Evolutionary conservation across 2,888 invertebrate genomes (phyloP), one percentile per base, ranked within the genome.

Genomic region (Leucophora obtusa): DNA sequence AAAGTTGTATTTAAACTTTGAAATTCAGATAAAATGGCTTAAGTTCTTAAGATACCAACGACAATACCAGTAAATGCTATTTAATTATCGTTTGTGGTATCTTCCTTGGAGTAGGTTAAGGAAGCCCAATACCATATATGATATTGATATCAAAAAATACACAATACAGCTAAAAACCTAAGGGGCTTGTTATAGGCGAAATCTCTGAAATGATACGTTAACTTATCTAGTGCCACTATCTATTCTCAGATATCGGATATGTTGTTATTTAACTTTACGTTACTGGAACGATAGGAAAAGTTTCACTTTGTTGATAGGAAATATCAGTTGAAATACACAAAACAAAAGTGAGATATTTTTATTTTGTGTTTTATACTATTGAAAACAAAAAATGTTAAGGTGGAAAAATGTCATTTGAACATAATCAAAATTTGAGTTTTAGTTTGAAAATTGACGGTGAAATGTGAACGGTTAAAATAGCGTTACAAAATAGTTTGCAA

Each of bases 211-310:
- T 88, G 90, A 90, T 90, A 90, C 89, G 90, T 90, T 90, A 90
- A 90, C 90, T 90, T 90, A 90, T 90, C 90, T 90, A 88, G 87
- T 88, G 87, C 87, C 89, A 89, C 89, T 90, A 90, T 90, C 90
- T 90, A 88, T 88, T 89, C 87, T 89, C 87, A 90, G 90, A 90
- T 90, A 90, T 90, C 89, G 89, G 89, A 89, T 89, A 88, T 88
- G 86, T 85, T 86, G 82, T 35, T 80, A 75, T 80, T 74, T 66
- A 60, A 66, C 71, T 59, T 80, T 58, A 60, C 72, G 60, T 59
- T 71, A 59, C 74, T 72, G 77, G 51, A 80, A 86, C 83, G 88
- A 88, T 89, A 89, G 89, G 87, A 87, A 89, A 88, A 87, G 87
- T 86, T 56, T 51, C 86, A 85, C 84, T 86, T 84, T 82, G 84